phyloP scores from a whole-genome alignment of 2,113 vertebrate species.

The Salvelinus fontinalis region DNA sequence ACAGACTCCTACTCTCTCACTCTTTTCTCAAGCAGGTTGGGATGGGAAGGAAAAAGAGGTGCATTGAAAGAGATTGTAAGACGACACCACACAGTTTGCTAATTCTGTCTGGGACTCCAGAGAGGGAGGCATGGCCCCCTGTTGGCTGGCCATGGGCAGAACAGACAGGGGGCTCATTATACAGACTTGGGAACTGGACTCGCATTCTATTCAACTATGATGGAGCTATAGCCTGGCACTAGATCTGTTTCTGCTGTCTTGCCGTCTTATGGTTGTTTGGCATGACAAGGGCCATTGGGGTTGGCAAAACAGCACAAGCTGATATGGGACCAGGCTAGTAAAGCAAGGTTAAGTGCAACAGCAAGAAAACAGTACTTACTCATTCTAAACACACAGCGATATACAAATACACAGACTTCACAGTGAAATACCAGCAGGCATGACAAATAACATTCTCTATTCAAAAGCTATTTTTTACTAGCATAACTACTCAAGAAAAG shows the following conservation, averaged over 20 bases:
- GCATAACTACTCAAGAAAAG: not conserved
- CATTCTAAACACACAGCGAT: too few relatives aligned
- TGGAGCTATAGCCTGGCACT: too few relatives aligned
- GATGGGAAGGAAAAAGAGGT: slow-evolving; percentile 29
- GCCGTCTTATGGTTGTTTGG: too few relatives aligned
- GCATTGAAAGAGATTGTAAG: slow-evolving; percentile 71
- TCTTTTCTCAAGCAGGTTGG: slow-evolving; percentile 31
- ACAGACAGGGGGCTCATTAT: slow-evolving; percentile 40
- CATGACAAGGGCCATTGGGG: too few relatives aligned
- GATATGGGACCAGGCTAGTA: not conserved
- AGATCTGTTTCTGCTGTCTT: too few relatives aligned
- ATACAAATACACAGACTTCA: too few relatives aligned
- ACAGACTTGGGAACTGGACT: slow-evolving; percentile 9
- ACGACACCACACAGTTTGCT: slow-evolving; percentile 61
- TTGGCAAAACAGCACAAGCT: too few relatives aligned
- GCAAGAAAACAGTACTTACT: too few relatives aligned
- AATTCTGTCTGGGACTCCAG: slow-evolving; percentile 60
- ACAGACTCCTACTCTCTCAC: slow-evolving; percentile 24
- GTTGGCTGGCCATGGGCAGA: slow-evolving; percentile 43
- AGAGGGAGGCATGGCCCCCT: slow-evolving; percentile 47
- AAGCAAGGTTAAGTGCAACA: not conserved
- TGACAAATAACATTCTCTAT: not conserved
- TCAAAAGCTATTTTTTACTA: not conserved
- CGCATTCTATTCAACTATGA: not conserved
- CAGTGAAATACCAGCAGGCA: not conserved